Base-by-base conservation (phyloP, 1,140 invertebrate species). In the Solenopsis invicta region DNA sequence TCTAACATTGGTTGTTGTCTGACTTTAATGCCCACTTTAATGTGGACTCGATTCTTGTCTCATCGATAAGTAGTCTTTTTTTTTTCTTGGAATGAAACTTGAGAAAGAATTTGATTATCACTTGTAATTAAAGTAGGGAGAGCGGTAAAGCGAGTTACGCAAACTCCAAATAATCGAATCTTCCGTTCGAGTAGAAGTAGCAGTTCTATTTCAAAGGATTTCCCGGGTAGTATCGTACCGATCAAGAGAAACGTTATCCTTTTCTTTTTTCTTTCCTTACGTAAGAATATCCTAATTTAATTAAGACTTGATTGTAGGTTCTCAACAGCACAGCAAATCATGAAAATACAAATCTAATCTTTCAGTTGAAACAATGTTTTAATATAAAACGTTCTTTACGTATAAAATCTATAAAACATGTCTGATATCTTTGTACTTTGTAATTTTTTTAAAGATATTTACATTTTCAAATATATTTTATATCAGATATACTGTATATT, bases 61-160 rank as follows among this genome's bases (percentile, higher is more conserved):
- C 69, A 37, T 45, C 54, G 41, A 74, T 61, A 48, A 74, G 12
- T 48, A 21, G 24, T 59, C 10, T 8, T 48, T 74, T 75, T 74
- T 12, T 21, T 13, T 16, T 29, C 41, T 24, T 48, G 56, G n/a
- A 84, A 74, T 61, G n/a, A 84, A 74, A 61, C 24, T 61, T 8
- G 8, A 37, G 80, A 37, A 75, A 82, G 71, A 84, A 84, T 84
- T 84, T 74, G 54, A 61, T 74, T 84, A 74, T 37, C 41, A 50
- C 54, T 74, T 75, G 41, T 75, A 84, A 84, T 84, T 84, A 84
- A 84, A 84, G 34, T 37, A 62, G 18, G 8, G 13, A 21, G 18
- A 61, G 4, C 24, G 45, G 10, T 13, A 74, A 48, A 69, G n/a
- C 66, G 41, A 74, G 54, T 61, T 21, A 59, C 67, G 34, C 80